Percentiles rank a stretch among this genome's conserved stretches.
These are phyloP conservation scores for Mixornis gularis DNA, from an alignment of 2,113 vertebrate species.

Conservation along the genomic window DNA sequence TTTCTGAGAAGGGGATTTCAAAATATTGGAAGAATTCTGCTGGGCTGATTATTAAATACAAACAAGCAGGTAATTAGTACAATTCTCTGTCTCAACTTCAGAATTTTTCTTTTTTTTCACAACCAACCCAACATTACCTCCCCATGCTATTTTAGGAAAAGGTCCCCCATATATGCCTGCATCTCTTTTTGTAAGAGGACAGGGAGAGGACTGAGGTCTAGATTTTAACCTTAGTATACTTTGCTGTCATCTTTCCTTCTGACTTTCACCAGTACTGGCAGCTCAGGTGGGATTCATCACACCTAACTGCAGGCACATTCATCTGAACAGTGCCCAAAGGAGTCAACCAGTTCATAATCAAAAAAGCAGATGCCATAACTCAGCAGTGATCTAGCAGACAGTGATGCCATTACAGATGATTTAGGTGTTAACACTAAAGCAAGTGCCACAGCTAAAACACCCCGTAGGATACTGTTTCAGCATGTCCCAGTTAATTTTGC, in stretches of 20 bases:
- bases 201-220: neutral
- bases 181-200: neutral
- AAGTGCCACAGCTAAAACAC: neutral
- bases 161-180: neutral
- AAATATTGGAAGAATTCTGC: neutral
- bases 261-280: neutral
- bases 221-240: neutral
- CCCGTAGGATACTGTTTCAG: neutral
- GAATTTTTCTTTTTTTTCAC: neutral
- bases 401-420: neutral
- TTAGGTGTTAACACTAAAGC: neutral
- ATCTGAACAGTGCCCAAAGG: neutral
- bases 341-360: neutral
- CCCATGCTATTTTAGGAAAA: neutral
- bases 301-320: neutral
- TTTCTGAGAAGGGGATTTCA: neutral
- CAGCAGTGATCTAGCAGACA: neutral
- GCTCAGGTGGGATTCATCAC: neutral
- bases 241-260: neutral
- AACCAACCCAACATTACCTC: neutral
- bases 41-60: neutral
- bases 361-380: neutral
- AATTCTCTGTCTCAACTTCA: neutral
- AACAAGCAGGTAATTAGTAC: neutral
- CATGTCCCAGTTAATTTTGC: neutral